Evolutionary conservation across 92 coral and sea anemone species (phyloP), one percentile per base, ranked within the genome.

Genomic region (Palythoa grandis): DNA sequence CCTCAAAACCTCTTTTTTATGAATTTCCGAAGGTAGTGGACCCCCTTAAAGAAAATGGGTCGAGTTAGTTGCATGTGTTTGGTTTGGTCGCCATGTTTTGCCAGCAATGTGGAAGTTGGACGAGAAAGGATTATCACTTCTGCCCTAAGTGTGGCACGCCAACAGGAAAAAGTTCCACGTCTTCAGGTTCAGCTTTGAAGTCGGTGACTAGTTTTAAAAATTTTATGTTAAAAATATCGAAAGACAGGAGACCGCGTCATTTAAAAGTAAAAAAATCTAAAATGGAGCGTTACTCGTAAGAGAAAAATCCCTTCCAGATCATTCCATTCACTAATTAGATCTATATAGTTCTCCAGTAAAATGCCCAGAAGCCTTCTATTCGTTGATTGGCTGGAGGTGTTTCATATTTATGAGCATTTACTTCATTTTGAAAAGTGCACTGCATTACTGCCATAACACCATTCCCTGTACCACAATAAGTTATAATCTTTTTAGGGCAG

Each of bases 251-350:
- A 29, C 1, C 35, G 1, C 77, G 77, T 72, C 77, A 7, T 72
- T 72, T 9, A 72, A 72, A 40, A 72, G 77, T 6, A 70, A 70
- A 6, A 29, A 70, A 70, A 70, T 24, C n/a, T 14, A 70, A 70
- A 70, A 70, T 70, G 74, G 74, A 70, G 35, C 35, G 35, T 1
- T 29, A 29, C 35, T 29, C 35, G 35, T 29, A 29, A 29, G 35
- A 29, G 35, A 29, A 29, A 29, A 29, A 29, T 29, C 1, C 35
- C 35, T 29, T 29, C 35, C 35, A 29, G 35, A 29, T 29, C 35
- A 29, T 29, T 87, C 77, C 9, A 87, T 90, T 88, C 90, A 90
- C 90, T 88, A 87, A 78, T 63, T 72, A 83, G 82, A 79, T 75
- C 89, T 86, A 83, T 43, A 29, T 29, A 0, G 35, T 76, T 76